Base-by-base conservation (phyloP, 1,140 invertebrate genomes). In the Aphidius gifuensis region DNA sequence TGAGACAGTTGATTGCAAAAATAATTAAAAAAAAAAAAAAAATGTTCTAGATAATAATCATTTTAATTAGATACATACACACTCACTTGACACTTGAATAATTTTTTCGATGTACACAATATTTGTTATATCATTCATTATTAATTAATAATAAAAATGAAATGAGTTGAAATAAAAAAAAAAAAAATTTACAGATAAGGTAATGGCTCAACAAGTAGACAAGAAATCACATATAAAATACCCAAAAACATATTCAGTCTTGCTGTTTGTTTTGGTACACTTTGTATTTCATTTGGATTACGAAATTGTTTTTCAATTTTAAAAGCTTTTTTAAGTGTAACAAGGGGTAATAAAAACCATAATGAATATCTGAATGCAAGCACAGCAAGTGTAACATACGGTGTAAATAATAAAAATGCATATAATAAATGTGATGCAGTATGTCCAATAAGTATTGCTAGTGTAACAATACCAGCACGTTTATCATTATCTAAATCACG, bases 401-500 rank as follows among this genome's bases (percentile, higher is more conserved):
- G 95, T 47, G 89, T 87, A 77, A 97, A 98, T 9, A 98, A 76
- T 64, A 98, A 84, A 82, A 94, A 87, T 51, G 92, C 92, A 79
- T 95, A 97, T 7, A 97, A 82, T 63, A 96, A 85, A 79, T 96
- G 93, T 9, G 96, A 97, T 60, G 90, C 89, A 47, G 91, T 93
- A 69, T 88, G 88, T 11, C 95, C 96, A 68, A 97, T 90, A n/a
- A 96, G 77, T 72, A 98, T 96, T 7, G 96, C 94, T 66, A 97
- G 77, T 6, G 95, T 97, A 0, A 97, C 91, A 65, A 95, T 94
- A 47, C 93, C 93, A 61, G 91, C 93, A 72, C 85, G 86, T 56
- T 86, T 87, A 73, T 97, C 94, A 64, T 85, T 88, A 63, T 93
- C 92, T 66, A 92, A 84, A 81, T 97, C 94, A 64, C 94, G 85